phyloP scores from a whole-genome alignment of 2,113 vertebrate genomes.

The Geothlypis trichas region DNA sequence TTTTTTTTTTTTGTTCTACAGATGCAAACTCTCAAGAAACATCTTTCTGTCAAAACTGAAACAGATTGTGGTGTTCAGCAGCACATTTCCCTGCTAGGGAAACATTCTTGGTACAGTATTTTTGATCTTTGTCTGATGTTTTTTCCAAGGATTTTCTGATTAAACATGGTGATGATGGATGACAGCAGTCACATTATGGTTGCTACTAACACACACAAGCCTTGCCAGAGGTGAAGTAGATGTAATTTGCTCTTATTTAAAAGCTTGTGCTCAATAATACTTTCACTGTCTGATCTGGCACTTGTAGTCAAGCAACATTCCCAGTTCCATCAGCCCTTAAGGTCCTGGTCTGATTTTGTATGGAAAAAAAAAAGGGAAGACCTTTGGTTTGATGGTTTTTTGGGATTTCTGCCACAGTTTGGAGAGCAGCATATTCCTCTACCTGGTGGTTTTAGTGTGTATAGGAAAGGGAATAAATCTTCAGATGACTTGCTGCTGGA shows the following conservation, averaged over 20 bases:
- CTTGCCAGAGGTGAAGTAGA: not conserved
- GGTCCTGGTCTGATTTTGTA: not conserved
- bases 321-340: not conserved
- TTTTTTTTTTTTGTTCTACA: conserved; percentile 9
- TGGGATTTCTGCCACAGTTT: not conserved
- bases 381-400: not conserved
- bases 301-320: not conserved
- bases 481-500: not conserved
- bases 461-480: not conserved
- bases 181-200: not conserved
- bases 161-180: not conserved
- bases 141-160: conserved; percentile 35
- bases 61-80: conserved; percentile 60
- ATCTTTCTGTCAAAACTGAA: conserved; percentile 62
- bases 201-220: not conserved
- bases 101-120: conserved; percentile 24
- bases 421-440: fast-evolving
- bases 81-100: conserved; percentile 48
- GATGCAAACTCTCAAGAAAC: conserved; percentile 67
- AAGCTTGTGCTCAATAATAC: not conserved
- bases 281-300: not conserved
- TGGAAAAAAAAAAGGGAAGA: not conserved
- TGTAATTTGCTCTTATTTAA: not conserved
- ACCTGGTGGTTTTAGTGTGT: not conserved
- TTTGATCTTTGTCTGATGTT: conserved; percentile 18